Percentiles rank a stretch among this genome's conserved stretches.
phyloP scores from a whole-genome alignment of 2,888 invertebrate genomes.

The Agriopis marginaria region DNA sequence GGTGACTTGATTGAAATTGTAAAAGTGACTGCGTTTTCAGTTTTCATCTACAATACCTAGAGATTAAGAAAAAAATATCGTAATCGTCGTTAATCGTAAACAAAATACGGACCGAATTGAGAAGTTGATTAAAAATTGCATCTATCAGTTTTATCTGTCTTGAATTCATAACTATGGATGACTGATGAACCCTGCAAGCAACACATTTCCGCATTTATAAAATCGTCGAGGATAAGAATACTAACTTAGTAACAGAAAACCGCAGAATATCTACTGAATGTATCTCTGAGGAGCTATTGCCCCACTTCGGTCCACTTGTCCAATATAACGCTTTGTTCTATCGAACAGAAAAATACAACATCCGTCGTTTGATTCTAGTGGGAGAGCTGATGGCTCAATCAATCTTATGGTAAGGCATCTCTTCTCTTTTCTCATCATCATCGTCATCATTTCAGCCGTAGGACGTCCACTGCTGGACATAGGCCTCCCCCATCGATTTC shows the following conservation, averaged over 20 bases:
- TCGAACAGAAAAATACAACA: slow-evolving; percentile 38
- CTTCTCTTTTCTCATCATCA: too few species aligned
- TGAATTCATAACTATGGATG: neutral
- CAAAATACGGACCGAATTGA: too few species aligned
- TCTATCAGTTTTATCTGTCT: too few species aligned
- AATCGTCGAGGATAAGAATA: neutral
- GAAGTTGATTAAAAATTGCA: too few species aligned
- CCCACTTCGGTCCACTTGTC: slow-evolving; percentile 35
- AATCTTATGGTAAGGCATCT: too few species aligned
- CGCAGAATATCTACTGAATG: slow-evolving; percentile 13
- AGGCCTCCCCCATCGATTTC: too few species aligned
- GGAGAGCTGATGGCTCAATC: slow-evolving; percentile 6
- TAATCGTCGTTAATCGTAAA: too few species aligned
- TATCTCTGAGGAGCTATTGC: slow-evolving; percentile 33
- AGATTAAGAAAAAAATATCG: too few species aligned
- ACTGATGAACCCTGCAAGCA: neutral
- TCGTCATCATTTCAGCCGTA: too few species aligned
- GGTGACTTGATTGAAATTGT: neutral
- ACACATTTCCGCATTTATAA: neutral
- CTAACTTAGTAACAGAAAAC: neutral
- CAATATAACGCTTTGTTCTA: slow-evolving; percentile 37
- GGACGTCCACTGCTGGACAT: too few species aligned
- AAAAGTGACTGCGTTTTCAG: neutral
- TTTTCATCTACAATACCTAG: neutral
- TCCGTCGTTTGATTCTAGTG: slow-evolving; percentile 25